phyloP scores from a whole-genome alignment of 1,140 invertebrate species.

The Lasioglossum baleicum region DNA sequence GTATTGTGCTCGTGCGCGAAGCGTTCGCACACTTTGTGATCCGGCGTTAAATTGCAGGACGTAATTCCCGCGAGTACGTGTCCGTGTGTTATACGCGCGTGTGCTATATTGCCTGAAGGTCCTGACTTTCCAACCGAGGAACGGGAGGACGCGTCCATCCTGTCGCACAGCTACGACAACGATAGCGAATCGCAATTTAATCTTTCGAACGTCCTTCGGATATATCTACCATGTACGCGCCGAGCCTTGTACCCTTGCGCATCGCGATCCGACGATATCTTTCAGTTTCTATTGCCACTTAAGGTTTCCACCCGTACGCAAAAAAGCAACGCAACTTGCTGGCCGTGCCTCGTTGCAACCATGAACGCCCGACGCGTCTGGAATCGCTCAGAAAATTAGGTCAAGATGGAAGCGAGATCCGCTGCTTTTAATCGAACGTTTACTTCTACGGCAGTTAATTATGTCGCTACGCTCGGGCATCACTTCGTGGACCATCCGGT shows the following conservation, averaged over 20 bases:
- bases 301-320: not conserved
- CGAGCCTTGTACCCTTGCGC: not conserved
- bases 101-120: constrained; percentile 19
- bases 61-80: constrained; percentile 33
- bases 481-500: too few relatives aligned
- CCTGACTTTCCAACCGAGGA: constrained; percentile 26
- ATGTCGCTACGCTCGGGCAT: too few relatives aligned
- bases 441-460: too few relatives aligned
- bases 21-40: not conserved
- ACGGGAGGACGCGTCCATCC: constrained; percentile 45
- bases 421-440: not conserved
- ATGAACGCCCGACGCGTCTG: not conserved
- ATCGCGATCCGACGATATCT: not conserved
- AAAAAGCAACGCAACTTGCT: not conserved
- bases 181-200: constrained; percentile 42
- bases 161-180: constrained; percentile 8
- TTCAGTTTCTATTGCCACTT: not conserved
- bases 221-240: too few relatives aligned
- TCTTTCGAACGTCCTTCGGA: constrained; percentile 29
- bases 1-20: too few relatives aligned
- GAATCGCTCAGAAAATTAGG: not conserved
- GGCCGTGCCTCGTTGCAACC: not conserved
- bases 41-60: constrained; percentile 42
- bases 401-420: not conserved
- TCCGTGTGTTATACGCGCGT: not conserved